Evolutionary conservation across 2,113 vertebrate genomes (phyloP).

Genomic region (Cebidichthys violaceus): DNA sequence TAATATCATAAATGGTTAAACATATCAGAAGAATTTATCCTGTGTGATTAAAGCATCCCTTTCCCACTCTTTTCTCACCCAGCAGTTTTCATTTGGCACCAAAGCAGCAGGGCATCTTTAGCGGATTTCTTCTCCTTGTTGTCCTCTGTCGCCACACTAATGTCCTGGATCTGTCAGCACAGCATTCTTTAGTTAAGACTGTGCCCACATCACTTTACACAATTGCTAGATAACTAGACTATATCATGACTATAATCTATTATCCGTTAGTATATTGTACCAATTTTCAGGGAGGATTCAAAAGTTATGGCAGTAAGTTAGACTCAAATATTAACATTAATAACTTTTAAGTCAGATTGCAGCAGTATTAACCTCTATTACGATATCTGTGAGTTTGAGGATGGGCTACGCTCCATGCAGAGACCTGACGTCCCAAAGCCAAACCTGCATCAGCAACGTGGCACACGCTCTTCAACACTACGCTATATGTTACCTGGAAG

Average conservation of each 20-base stretch:
- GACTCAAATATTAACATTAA: not conserved
- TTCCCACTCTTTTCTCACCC: constrained; percentile 83
- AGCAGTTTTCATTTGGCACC: constrained; percentile 98
- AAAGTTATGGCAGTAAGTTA: not conserved
- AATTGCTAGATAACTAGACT: not conserved
- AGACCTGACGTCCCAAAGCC: constrained; percentile 33
- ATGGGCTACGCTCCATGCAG: constrained; percentile 16
- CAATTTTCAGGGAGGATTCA: not conserved
- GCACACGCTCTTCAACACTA: not conserved
- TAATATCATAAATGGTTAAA: not conserved
- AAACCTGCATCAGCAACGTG: not conserved
- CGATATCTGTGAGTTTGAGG: constrained; percentile 18
- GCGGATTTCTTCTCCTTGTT: constrained; percentile 96
- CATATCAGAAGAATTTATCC: not conserved
- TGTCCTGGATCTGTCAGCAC: constrained; percentile 92
- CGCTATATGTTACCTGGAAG: constrained; percentile 87
- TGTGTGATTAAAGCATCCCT: not conserved
- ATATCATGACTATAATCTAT: not conserved
- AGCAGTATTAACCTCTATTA: constrained; percentile 20
- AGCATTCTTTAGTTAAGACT: constrained; percentile 11
- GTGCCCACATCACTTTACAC: not conserved
- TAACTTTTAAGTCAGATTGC: not conserved
- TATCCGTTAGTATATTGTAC: not conserved
- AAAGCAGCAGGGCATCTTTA: constrained; percentile 93
- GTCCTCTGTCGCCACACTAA: constrained; percentile 94